A percentile compares a stretch with the other conserved stretches of the same genome.
These are phyloP conservation scores for Brachyrhaphis roseni DNA, from an alignment of 2,797 vertebrate genomes.

Conservation along the genomic window DNA sequence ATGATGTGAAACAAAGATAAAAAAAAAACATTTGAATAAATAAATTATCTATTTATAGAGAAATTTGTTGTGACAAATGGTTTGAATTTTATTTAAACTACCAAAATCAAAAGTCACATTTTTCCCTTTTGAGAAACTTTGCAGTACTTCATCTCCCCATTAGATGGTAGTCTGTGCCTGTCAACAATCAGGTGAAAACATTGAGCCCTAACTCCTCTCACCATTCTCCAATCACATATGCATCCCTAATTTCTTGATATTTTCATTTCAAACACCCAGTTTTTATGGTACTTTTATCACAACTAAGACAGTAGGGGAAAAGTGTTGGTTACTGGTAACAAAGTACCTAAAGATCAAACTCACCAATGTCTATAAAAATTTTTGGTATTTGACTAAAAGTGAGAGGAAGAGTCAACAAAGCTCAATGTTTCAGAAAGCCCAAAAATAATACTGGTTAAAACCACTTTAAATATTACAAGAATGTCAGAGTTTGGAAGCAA, in stretches of 20 bases:
- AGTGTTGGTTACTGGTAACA: neutral
- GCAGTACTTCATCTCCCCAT: slow-evolving; percentile 42
- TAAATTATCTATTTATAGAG: neutral
- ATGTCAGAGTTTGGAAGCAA: neutral
- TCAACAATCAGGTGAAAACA: neutral
- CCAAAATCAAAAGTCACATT: neutral
- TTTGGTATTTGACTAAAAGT: neutral
- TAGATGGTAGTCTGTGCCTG: slow-evolving; percentile 50
- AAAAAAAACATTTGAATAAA: neutral
- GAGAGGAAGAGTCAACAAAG: neutral
- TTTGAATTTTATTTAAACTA: neutral
- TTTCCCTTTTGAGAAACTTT: neutral
- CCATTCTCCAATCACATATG: neutral
- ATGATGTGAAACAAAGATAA: neutral
- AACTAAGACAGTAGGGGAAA: neutral
- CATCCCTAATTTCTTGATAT: neutral
- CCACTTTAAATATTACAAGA: neutral
- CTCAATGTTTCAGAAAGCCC: neutral
- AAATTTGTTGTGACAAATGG: neutral
- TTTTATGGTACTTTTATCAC: neutral
- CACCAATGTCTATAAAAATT: neutral
- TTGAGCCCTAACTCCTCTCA: neutral
- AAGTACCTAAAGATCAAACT: neutral
- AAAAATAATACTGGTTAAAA: neutral
- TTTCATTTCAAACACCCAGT: neutral